A percentile compares a stretch with the other conserved stretches of the same genome.
Conservation (phyloP, 2,888 invertebrate genomes). For the Cheilosia scutellata region DNA sequence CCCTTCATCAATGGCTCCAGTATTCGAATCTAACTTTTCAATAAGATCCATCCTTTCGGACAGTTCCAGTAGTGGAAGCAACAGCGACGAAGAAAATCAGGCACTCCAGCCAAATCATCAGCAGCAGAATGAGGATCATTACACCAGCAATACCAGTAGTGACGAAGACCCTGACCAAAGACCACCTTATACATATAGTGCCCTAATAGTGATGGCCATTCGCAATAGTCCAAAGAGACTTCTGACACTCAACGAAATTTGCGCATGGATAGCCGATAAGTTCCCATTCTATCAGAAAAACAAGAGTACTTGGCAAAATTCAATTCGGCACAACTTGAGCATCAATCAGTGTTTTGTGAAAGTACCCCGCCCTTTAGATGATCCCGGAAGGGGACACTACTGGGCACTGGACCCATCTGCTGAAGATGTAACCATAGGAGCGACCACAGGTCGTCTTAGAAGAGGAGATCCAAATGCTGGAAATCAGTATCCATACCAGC, state of each 20-base stretch:
- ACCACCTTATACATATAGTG: conserved; percentile 98
- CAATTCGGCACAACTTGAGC: conserved; percentile 86
- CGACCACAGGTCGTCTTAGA: conserved; percentile 96
- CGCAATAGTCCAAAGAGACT: conserved; percentile 95
- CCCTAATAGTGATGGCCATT: conserved; percentile 99
- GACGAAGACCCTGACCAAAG: conserved; percentile 40
- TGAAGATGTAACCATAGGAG: conserved; percentile 98
- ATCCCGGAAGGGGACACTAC: conserved; percentile 99
- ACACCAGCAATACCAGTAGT: conserved; percentile 16
- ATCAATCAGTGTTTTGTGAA: conserved; percentile 97
- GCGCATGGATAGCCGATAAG: conserved; percentile 98
- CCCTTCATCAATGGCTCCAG: conserved; percentile 19
- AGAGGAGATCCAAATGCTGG: conserved; percentile 82
- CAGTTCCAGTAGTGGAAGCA: conserved; percentile 36
- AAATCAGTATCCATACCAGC: conserved; percentile 78
- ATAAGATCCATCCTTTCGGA: conserved; percentile 51
- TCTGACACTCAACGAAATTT: conserved; percentile 96
- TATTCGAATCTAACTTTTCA: conserved; percentile 53
- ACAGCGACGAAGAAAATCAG: conserved; percentile 36
- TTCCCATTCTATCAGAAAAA: conserved; percentile 98
- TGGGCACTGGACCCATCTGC: conserved; percentile 98
- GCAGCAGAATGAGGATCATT: not conserved
- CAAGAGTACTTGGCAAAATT: conserved; percentile 99
- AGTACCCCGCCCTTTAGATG: conserved; percentile 97
- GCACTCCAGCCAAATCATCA: not conserved